A percentile compares a stretch with the other conserved stretches of the same genome.
Evolutionary conservation across 2,113 vertebrate genomes (phyloP).

Genomic region (Eleginops maclovinus): DNA sequence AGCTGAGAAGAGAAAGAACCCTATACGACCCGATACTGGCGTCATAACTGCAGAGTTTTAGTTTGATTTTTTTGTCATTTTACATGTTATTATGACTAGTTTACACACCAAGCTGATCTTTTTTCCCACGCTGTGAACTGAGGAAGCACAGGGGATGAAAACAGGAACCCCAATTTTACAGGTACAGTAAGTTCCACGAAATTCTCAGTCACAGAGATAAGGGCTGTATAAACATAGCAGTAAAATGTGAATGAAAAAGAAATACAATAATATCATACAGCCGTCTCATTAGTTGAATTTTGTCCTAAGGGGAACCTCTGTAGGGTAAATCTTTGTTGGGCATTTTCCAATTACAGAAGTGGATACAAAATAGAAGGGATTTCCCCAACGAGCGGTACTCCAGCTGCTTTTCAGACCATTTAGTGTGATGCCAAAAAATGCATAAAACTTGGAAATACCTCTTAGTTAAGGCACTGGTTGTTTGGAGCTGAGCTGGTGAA

Average conservation of each 20-base stretch:
- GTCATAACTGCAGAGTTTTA: background rate
- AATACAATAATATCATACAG: too few species aligned
- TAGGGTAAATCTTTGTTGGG: conserved; percentile 12
- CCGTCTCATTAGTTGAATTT: background rate
- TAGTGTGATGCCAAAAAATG: conserved; percentile 25
- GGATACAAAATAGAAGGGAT: conserved; percentile 29
- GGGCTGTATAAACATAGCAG: background rate
- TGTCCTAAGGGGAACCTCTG: conserved; percentile 35
- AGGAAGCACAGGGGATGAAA: background rate
- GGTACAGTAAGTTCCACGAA: background rate
- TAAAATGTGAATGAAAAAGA: background rate
- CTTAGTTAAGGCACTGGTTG: conserved; percentile 2
- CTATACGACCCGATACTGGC: background rate
- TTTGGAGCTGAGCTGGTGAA: conserved; percentile 59
- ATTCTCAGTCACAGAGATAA: background rate
- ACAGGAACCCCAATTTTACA: background rate
- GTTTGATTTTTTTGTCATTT: conserved; percentile 1
- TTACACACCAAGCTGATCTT: background rate
- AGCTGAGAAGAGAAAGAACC: background rate
- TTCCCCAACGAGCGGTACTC: conserved; percentile 31
- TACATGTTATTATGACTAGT: background rate
- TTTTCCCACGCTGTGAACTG: background rate
- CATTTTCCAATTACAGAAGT: conserved; percentile 31
- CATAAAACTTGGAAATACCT: conserved; percentile 27
- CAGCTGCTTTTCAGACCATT: conserved; percentile 26